phyloP scores from a whole-genome alignment of 2,888 invertebrate species.

The Hirtodrosophila cameraria region DNA sequence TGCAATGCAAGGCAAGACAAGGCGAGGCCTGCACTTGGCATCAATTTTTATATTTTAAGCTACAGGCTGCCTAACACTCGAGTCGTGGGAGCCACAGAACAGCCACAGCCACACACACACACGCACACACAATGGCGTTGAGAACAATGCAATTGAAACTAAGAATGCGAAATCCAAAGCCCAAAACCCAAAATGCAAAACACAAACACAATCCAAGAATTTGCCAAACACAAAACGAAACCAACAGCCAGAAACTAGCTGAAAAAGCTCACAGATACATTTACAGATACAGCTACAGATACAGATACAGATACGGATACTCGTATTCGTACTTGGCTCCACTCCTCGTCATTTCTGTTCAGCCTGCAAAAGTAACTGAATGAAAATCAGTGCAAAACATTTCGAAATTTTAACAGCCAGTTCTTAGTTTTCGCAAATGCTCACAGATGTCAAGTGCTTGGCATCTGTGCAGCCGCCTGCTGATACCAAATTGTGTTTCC shows the following conservation, averaged over 20 bases:
- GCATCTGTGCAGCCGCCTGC: slow-evolving; percentile 54
- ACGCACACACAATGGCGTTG: slow-evolving; percentile 5
- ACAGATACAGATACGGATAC: slow-evolving; percentile 3
- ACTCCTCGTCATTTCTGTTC: slow-evolving; percentile 13
- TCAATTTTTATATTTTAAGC: slow-evolving; percentile 78
- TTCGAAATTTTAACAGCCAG: slow-evolving; percentile 61
- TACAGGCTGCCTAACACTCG: slow-evolving; percentile 67
- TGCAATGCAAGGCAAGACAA: slow-evolving; percentile 17
- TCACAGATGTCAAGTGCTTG: slow-evolving; percentile 42
- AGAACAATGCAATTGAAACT: slow-evolving; percentile 76
- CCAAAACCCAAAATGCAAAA: slow-evolving; percentile 56
- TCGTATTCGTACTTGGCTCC: background rate
- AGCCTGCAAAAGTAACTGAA: slow-evolving; percentile 51
- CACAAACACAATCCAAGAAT: slow-evolving; percentile 55
- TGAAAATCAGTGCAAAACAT: slow-evolving; percentile 67
- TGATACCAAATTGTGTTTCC: slow-evolving; percentile 50
- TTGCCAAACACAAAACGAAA: slow-evolving; percentile 60
- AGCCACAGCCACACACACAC: slow-evolving; percentile 11
- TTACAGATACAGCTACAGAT: slow-evolving; percentile 4
- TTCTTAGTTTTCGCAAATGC: slow-evolving; percentile 10
- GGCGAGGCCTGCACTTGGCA: slow-evolving; percentile 70
- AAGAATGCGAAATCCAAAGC: slow-evolving; percentile 51
- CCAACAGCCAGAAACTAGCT: slow-evolving; percentile 33
- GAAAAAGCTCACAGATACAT: slow-evolving; percentile 21
- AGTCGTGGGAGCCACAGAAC: slow-evolving; percentile 32